Evolutionary conservation across 2,888 invertebrate species (phyloP).

Genomic region (Acheta domesticus): DNA sequence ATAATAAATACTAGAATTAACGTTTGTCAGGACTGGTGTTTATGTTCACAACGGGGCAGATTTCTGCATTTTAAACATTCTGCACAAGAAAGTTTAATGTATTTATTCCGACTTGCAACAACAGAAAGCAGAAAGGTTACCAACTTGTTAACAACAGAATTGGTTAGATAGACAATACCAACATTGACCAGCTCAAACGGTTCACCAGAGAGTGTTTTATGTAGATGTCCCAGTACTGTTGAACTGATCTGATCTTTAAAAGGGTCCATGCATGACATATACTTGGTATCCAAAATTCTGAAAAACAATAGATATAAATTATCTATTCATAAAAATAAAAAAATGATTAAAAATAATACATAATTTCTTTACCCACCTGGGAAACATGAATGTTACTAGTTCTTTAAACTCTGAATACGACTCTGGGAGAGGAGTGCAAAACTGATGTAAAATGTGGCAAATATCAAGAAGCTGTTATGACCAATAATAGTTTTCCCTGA

Average conservation of each 20-base stretch:
- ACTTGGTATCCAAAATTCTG: constrained; percentile 77
- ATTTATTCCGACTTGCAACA: too few relatives aligned
- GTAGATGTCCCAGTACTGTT: constrained; percentile 60
- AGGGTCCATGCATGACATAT: constrained; percentile 65
- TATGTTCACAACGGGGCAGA: too few relatives aligned
- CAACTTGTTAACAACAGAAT: too few relatives aligned
- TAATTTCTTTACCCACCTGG: constrained; percentile 55
- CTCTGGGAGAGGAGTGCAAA: constrained; percentile 68
- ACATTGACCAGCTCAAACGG: constrained; percentile 65
- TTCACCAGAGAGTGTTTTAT: constrained; percentile 56
- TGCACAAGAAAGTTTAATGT: too few relatives aligned
- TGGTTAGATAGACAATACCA: constrained; percentile 48
- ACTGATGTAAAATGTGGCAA: constrained; percentile 76
- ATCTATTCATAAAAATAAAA: background rate
- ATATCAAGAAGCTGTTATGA: constrained; percentile 81
- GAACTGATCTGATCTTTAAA: constrained; percentile 66
- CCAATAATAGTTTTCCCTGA: constrained; percentile 72
- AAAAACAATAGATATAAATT: background rate
- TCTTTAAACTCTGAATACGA: constrained; percentile 74
- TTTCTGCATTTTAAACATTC: too few relatives aligned
- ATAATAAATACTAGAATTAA: too few relatives aligned
- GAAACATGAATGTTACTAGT: constrained; percentile 67
- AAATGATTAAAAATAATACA: background rate
- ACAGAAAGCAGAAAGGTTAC: too few relatives aligned
- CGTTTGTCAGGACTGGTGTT: too few relatives aligned